Percentiles rank a stretch among this genome's conserved stretches.
phyloP scores from a whole-genome alignment of 2,888 invertebrate genomes.

The Tinea pellionella region DNA sequence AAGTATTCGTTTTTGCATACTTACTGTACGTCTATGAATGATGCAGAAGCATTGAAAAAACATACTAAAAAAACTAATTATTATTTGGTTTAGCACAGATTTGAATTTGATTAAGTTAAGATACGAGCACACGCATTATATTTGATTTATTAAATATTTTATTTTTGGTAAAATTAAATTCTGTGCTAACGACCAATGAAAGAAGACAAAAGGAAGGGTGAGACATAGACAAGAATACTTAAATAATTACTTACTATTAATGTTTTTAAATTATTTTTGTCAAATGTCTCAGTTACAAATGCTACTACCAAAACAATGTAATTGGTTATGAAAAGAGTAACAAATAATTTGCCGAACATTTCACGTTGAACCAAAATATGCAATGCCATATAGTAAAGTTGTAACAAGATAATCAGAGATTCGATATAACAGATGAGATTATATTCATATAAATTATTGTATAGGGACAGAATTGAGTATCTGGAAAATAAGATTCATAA shows the following conservation, averaged over 20 bases:
- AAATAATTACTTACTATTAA: background rate
- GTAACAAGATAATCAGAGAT: slow-evolving; percentile 82
- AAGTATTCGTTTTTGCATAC: no score
- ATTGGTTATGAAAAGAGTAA: background rate
- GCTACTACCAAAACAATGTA: background rate
- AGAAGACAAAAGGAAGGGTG: background rate
- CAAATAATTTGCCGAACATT: slow-evolving; percentile 23
- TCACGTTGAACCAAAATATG: slow-evolving; percentile 77
- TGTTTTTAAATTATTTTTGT: background rate
- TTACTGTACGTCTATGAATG: no score
- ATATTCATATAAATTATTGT: slow-evolving; percentile 82
- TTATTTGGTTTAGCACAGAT: no score
- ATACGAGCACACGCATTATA: no score
- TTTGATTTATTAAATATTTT: no score
- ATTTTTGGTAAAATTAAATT: no score
- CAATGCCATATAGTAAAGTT: slow-evolving; percentile 79
- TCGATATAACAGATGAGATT: slow-evolving; percentile 83
- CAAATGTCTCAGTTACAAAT: background rate
- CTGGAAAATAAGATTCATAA: slow-evolving; percentile 56
- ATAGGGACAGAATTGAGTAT: slow-evolving; percentile 83
- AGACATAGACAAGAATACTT: background rate
- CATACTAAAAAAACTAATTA: no score
- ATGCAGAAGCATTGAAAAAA: no score
- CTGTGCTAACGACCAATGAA: background rate
- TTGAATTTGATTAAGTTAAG: no score